These are phyloP conservation scores for Galeruca laticollis DNA, from an alignment of 2,888 invertebrate genomes.

Conservation along the genomic window DNA sequence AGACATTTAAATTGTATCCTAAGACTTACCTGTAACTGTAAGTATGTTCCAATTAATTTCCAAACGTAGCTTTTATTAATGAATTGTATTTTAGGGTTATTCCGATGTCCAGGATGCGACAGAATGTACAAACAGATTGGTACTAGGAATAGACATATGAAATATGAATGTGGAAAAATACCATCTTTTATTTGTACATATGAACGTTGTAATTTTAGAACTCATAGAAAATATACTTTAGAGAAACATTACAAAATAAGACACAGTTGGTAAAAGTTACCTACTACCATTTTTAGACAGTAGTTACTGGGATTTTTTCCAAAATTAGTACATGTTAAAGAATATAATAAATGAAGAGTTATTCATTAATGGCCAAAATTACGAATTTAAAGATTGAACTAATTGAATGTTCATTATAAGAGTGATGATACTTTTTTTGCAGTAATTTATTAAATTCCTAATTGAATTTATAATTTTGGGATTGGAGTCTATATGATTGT, in stretches of 20 bases:
- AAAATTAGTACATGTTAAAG: too few species aligned
- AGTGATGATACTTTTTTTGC: too few species aligned
- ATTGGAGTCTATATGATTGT: too few species aligned
- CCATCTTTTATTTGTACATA: constrained; percentile 42
- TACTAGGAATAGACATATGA: constrained; percentile 49
- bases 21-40: neutral
- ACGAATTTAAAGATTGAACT: too few species aligned
- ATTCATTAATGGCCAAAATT: too few species aligned
- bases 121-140: constrained; percentile 46
- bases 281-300: too few species aligned
- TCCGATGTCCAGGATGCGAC: constrained; percentile 39
- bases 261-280: constrained; percentile 3
- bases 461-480: too few species aligned
- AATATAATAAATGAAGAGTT: too few species aligned
- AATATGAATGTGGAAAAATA: constrained; percentile 52
- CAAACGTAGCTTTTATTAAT: neutral
- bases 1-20: neutral
- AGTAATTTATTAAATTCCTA: too few species aligned
- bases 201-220: constrained; percentile 20
- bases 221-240: constrained; percentile 24
- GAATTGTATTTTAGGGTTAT: constrained; percentile 19
- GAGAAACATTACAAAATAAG: constrained; percentile 22
- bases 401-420: too few species aligned
- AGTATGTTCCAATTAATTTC: neutral
- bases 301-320: too few species aligned